Conservation (phyloP, 2,888 invertebrate genomes). For the Lamproptera curius region DNA sequence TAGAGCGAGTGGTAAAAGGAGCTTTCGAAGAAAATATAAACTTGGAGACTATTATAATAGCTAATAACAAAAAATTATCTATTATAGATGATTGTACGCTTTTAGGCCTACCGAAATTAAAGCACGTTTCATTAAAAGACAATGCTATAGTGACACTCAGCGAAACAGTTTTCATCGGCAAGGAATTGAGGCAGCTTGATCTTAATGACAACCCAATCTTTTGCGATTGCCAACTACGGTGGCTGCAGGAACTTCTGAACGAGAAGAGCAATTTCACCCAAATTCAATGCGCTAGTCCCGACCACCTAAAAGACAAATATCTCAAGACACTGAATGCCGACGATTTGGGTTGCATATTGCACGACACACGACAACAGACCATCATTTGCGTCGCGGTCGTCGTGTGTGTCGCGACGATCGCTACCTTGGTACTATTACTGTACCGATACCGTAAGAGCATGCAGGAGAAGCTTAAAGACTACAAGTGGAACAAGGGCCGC, state of each 20-base stretch:
- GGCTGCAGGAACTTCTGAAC: constrained; percentile 86
- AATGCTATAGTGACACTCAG: constrained; percentile 86
- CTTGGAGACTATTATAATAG: constrained; percentile 85
- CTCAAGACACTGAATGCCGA: constrained; percentile 84
- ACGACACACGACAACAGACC: constrained; percentile 88
- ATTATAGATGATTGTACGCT: constrained; percentile 87
- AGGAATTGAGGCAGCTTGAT: constrained; percentile 85
- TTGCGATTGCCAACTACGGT: constrained; percentile 89
- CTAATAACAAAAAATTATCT: constrained; percentile 86
- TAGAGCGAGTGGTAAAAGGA: constrained; percentile 85
- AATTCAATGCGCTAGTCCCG: constrained; percentile 86
- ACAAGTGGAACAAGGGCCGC: constrained; percentile 87
- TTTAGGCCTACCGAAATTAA: constrained; percentile 87
- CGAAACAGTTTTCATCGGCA: constrained; percentile 89
- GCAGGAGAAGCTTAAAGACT: constrained; percentile 89
- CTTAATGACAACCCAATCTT: constrained; percentile 89
- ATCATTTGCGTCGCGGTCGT: constrained; percentile 87
- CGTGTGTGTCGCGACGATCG: constrained; percentile 84
- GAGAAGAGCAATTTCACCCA: constrained; percentile 83
- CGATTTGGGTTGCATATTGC: constrained; percentile 88
- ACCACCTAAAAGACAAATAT: constrained; percentile 83
- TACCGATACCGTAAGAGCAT: constrained; percentile 90
- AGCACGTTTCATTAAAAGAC: constrained; percentile 86
- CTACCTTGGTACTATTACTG: constrained; percentile 84
- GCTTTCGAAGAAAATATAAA: constrained; percentile 90